phyloP scores from a whole-genome alignment of 2,888 invertebrate genomes.

The Mimachlamys varia region DNA sequence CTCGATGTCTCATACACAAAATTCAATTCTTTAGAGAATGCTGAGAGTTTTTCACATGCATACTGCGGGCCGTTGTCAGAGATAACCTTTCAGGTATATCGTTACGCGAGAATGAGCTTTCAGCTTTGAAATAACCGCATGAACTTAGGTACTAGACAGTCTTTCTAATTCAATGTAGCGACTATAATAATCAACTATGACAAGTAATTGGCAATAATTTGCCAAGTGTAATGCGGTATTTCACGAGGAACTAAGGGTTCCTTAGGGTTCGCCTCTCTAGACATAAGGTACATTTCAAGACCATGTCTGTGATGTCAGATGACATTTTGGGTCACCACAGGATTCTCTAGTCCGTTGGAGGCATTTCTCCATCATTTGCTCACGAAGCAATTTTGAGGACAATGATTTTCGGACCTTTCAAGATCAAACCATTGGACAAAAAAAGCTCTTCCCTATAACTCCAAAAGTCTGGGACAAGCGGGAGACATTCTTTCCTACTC shows the following conservation, averaged over 20 bases:
- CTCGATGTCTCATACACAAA: slow-evolving; percentile 56
- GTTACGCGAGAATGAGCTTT: slow-evolving; percentile 45
- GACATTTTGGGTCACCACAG: slow-evolving; percentile 59
- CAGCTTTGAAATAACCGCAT: slow-evolving; percentile 49
- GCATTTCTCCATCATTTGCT: slow-evolving; percentile 40
- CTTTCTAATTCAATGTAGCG: slow-evolving; percentile 51
- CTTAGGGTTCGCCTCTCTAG: slow-evolving; percentile 53
- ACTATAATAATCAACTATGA: slow-evolving; percentile 53
- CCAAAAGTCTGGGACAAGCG: slow-evolving; percentile 43
- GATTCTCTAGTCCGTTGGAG: slow-evolving; percentile 48
- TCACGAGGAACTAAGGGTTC: slow-evolving; percentile 53
- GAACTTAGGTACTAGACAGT: slow-evolving; percentile 38
- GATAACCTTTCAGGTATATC: slow-evolving; percentile 49
- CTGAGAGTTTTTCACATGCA: slow-evolving; percentile 45
- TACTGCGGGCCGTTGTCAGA: slow-evolving; percentile 59
- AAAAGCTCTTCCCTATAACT: slow-evolving; percentile 50
- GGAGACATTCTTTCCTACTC: slow-evolving; percentile 42
- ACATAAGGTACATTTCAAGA: slow-evolving; percentile 51
- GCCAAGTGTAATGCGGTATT: slow-evolving; percentile 53
- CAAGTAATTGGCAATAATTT: slow-evolving; percentile 56
- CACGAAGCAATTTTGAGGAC: slow-evolving; percentile 43
- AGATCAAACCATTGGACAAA: slow-evolving; percentile 43
- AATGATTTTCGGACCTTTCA: slow-evolving; percentile 49
- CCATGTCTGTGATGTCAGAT: slow-evolving; percentile 52
- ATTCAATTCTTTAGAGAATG: slow-evolving; percentile 52